phyloP scores from a whole-genome alignment of 2,113 vertebrate species.

The Dromiciops gliroides region DNA sequence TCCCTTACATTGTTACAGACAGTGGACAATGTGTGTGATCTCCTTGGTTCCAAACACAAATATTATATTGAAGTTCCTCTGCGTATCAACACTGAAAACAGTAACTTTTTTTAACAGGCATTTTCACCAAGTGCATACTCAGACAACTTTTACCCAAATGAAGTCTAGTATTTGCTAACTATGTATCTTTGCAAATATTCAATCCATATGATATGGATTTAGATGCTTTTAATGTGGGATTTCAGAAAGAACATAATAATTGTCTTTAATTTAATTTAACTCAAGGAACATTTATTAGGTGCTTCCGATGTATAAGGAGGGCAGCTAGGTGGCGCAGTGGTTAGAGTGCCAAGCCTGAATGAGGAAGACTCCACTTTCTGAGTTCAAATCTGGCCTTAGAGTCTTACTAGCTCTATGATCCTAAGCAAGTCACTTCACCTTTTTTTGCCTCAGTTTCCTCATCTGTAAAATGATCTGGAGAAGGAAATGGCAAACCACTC shows the following conservation, averaged over 20 bases:
- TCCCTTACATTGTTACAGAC: not conserved
- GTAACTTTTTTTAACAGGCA: not conserved
- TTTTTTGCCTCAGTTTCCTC: no score
- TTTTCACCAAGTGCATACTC: not conserved
- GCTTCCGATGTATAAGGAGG: no score
- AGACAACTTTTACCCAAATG: not conserved
- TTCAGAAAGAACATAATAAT: not conserved
- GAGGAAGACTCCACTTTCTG: no score
- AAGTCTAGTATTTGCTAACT: not conserved
- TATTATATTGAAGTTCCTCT: not conserved
- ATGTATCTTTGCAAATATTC: not conserved
- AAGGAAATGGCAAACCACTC: no score
- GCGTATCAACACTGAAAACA: not conserved
- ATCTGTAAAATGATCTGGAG: no score
- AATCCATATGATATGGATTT: not conserved
- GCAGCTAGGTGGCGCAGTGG: no score
- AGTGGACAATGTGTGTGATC: not conserved
- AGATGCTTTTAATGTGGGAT: not conserved
- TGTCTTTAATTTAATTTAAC: not conserved
- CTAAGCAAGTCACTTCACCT: no score
- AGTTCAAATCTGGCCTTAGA: no score
- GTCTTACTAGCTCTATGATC: no score
- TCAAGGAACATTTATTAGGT: not conserved
- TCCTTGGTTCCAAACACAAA: not conserved
- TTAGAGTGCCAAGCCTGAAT: no score